Evolutionary conservation across 2,797 vertebrate species (phyloP).

Genomic region (Steatocranus sp.): DNA sequence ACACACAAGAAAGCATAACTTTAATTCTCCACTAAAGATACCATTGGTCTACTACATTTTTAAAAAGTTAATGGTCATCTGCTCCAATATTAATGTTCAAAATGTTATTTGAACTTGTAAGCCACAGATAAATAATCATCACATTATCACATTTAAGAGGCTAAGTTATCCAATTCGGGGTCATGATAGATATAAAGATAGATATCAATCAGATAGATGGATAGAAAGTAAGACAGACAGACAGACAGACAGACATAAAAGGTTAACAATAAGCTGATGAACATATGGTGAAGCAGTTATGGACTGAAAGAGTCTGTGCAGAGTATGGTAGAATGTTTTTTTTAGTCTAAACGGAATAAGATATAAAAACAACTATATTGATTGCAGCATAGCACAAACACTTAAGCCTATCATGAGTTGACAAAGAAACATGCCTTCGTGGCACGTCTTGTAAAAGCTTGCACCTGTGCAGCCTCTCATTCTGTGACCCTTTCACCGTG

Average conservation of each 20-base stretch:
- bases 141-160: background rate
- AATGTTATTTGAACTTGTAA: background rate
- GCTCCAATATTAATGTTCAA: background rate
- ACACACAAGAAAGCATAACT: background rate
- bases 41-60: background rate
- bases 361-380: conserved; percentile 14
- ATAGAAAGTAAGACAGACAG: background rate
- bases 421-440: conserved; percentile 13
- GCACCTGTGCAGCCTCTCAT: background rate
- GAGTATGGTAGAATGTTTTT: background rate
- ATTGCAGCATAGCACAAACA: conserved; percentile 36
- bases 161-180: background rate
- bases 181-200: background rate
- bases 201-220: background rate
- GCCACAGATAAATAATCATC: background rate
- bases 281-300: background rate
- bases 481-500: background rate
- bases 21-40: background rate
- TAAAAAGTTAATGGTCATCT: background rate
- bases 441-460: conserved; percentile 16
- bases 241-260: background rate
- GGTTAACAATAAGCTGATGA: background rate
- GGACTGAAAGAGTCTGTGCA: background rate
- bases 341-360: background rate
- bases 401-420: conserved; percentile 30